Percentiles rank a stretch among this genome's conserved stretches.
phyloP scores from a whole-genome alignment of 1,140 invertebrate species.

The Drosophila melanica region DNA sequence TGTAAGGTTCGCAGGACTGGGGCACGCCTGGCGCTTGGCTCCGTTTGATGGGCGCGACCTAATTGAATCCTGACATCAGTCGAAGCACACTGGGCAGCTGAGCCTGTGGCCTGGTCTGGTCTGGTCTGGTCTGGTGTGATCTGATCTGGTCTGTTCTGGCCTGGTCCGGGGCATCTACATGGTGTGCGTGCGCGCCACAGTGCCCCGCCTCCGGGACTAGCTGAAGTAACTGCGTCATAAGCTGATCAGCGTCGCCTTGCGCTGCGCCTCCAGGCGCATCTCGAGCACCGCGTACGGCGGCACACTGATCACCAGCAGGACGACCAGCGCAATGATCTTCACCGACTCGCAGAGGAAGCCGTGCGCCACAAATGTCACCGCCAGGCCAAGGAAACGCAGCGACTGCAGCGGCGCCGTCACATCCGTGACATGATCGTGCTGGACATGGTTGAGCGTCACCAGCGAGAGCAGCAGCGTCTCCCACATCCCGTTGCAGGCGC shows the following conservation, averaged over 20 bases:
- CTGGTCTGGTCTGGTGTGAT: no score
- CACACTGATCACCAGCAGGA: constrained; percentile 83
- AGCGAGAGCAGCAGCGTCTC: constrained; percentile 86
- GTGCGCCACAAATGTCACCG: constrained; percentile 79
- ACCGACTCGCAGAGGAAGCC: constrained; percentile 80
- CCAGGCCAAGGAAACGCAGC: constrained; percentile 74
- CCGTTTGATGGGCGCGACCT: neutral
- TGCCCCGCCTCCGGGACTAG: constrained; percentile 75
- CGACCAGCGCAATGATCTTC: constrained; percentile 82
- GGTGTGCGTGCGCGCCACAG: constrained; percentile 74
- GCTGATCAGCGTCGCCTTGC: constrained; percentile 78
- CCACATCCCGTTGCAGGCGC: constrained; percentile 90
- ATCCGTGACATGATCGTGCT: constrained; percentile 68
- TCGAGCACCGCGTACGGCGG: constrained; percentile 84
- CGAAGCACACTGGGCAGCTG: neutral
- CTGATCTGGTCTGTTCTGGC: neutral
- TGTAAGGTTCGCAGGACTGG: neutral
- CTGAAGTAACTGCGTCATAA: constrained; percentile 84
- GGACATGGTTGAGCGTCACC: constrained; percentile 77
- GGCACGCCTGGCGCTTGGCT: neutral
- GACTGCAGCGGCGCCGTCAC: constrained; percentile 70
- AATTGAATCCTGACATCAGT: constrained; percentile 2
- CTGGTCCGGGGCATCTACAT: constrained; percentile 45
- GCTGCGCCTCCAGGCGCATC: constrained; percentile 80
- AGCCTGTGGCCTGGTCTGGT: neutral